phyloP scores from a whole-genome alignment of 2,888 invertebrate species.

The Carpatolechia fugitivella region DNA sequence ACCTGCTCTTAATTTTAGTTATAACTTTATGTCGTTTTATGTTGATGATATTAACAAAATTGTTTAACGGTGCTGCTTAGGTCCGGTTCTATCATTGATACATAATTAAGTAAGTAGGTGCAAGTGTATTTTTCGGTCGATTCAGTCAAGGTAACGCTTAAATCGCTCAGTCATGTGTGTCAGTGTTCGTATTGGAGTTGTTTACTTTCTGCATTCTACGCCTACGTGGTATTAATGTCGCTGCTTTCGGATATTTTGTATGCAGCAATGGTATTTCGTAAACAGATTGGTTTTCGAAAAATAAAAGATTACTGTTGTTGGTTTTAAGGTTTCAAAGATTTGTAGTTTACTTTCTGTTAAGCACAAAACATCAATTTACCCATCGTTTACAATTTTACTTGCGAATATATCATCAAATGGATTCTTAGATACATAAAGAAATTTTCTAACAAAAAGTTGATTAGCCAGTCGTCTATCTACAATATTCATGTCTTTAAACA shows the following conservation, averaged over 20 bases:
- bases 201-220: slow-evolving; percentile 4
- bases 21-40: background rate
- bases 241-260: background rate
- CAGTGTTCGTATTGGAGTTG: slow-evolving; percentile 26
- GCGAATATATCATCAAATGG: too few relatives aligned
- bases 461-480: too few relatives aligned
- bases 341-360: too few relatives aligned
- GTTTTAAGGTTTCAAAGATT: too few relatives aligned
- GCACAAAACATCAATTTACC: too few relatives aligned
- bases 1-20: background rate
- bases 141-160: slow-evolving; percentile 38
- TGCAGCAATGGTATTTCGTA: background rate
- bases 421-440: too few relatives aligned
- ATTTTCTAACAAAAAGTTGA: too few relatives aligned
- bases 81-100: slow-evolving; percentile 4
- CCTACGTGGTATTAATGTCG: slow-evolving; percentile 1
- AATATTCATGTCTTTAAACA: too few relatives aligned
- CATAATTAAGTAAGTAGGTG: slow-evolving; percentile 15
- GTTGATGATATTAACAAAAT: background rate
- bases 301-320: too few relatives aligned
- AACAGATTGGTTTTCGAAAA: background rate
- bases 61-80: background rate
- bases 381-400: too few relatives aligned
- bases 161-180: slow-evolving; percentile 36
- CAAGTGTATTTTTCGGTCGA: slow-evolving; percentile 19